Base-by-base conservation (phyloP, 2,797 vertebrate species). In the Naso thynnoides region DNA sequence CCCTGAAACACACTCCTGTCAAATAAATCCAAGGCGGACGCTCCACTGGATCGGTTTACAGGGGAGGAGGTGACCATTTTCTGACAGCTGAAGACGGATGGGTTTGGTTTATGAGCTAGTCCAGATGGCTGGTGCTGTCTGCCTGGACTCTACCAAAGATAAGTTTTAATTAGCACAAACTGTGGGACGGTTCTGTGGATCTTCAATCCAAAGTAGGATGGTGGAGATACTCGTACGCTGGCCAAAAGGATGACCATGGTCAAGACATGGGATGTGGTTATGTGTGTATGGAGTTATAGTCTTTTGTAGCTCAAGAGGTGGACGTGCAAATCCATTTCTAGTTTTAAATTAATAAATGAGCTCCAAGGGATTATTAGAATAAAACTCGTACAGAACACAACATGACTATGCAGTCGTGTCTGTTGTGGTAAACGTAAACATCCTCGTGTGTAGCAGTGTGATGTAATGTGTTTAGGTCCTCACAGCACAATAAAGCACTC, bases 21-120 rank as follows among this genome's bases (percentile, higher is more conserved):
- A 91, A 87, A 89, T 89, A 89, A 88, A 92, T 91, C 85, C 59
- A 36, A 61, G 45, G 61, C 61, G 24, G 49, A 3, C 0, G 26
- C 79, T 73, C 44, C 76, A 81, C 59, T 63, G 69, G 79, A 84
- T 88, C 75, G 13, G 45, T 86, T 90, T 89, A 64, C 80, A 75
- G 76, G 50, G 65, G 67, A 70, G 70, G 69, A 84, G 83, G 74
- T 70, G 78, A 82, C 77, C 42, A 24, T 73, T 78, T 58, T 72
- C 76, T 78, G 71, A 81, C 86, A 83, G 77, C 80, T 79, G 67
- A 76, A 90, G 85, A 89, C 10, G 53, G 71, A 88, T 72, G 85
- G 44, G 13, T 81, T 70, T 54, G 66, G 70, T 85, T 85, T 79
- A 84, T 85, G 75, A 73, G 75, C 33, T 10, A 59, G 82, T 82